phyloP scores from a whole-genome alignment of 2,113 vertebrate species.

The Paratilapia polleni region DNA sequence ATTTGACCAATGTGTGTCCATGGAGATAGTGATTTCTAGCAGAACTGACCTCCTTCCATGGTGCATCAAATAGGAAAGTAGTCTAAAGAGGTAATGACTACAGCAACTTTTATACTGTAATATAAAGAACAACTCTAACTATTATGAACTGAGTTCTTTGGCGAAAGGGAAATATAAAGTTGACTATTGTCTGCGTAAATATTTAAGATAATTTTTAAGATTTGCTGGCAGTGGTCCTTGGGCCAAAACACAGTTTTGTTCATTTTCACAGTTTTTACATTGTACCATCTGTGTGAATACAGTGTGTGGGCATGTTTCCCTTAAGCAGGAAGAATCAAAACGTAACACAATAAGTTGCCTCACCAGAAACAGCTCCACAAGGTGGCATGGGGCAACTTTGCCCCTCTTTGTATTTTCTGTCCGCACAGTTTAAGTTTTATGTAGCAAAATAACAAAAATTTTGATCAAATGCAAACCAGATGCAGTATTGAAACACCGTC shows the following conservation, averaged over 20 bases:
- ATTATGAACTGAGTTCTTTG: background rate
- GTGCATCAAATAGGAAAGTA: background rate
- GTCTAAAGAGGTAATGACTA: background rate
- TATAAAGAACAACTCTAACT: background rate
- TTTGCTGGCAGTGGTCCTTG: background rate
- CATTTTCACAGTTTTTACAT: background rate
- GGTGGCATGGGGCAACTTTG: background rate
- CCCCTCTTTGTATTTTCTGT: too few species aligned
- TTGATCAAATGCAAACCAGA: fast-evolving
- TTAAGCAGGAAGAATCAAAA: background rate
- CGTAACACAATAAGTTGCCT: fast-evolving
- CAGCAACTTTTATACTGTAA: background rate
- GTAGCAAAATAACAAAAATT: background rate
- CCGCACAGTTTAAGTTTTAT: background rate
- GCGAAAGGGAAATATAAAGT: fast-evolving
- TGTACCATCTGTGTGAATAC: background rate
- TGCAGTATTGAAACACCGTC: background rate
- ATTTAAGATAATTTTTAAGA: background rate
- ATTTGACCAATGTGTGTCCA: background rate
- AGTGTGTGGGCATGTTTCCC: background rate
- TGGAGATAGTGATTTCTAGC: background rate
- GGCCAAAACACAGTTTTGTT: background rate
- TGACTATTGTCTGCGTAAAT: background rate
- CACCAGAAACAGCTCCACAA: background rate
- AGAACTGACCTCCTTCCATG: background rate